phyloP scores from a whole-genome alignment of 64 coral and sea anemone species.

The Porites australiensis region DNA sequence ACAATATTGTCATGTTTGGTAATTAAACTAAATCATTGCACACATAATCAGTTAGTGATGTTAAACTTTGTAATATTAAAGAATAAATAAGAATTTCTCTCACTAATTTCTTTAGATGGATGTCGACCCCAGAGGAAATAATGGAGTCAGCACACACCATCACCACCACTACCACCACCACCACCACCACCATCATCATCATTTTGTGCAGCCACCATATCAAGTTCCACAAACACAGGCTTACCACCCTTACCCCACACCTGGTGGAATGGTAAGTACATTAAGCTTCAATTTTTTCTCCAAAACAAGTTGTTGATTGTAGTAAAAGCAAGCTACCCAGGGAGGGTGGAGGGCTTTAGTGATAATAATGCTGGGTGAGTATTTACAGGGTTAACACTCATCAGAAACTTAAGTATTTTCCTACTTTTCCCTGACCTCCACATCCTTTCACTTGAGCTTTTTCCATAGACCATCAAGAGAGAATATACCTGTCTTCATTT shows the following conservation, averaged over 20 bases:
- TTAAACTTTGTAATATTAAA: background rate
- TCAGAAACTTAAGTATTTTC: too few relatives aligned
- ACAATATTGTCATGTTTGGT: too few relatives aligned
- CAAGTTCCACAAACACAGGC: conserved; percentile 68
- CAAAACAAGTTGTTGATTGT: background rate
- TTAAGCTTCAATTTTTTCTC: background rate
- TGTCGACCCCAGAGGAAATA: conserved; percentile 51
- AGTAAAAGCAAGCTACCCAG: too few relatives aligned
- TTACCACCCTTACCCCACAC: conserved; percentile 76
- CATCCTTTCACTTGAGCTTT: too few relatives aligned
- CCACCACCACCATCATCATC: conserved; percentile 91
- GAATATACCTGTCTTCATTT: too few relatives aligned
- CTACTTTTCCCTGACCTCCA: too few relatives aligned
- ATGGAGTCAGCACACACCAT: conserved; percentile 71
- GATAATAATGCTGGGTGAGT: too few relatives aligned
- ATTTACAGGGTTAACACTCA: too few relatives aligned
- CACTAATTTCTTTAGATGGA: conserved; percentile 66
- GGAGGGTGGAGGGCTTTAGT: too few relatives aligned
- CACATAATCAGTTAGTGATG: background rate
- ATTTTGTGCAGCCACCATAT: conserved; percentile 88
- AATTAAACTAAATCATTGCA: too few relatives aligned
- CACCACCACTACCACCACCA: conserved; percentile 97
- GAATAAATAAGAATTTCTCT: background rate
- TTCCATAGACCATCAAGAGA: too few relatives aligned
- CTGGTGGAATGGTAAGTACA: conserved; percentile 72